These are phyloP conservation scores for Hermetia illucens DNA, from an alignment of 1,140 invertebrate species.

Conservation along the genomic window DNA sequence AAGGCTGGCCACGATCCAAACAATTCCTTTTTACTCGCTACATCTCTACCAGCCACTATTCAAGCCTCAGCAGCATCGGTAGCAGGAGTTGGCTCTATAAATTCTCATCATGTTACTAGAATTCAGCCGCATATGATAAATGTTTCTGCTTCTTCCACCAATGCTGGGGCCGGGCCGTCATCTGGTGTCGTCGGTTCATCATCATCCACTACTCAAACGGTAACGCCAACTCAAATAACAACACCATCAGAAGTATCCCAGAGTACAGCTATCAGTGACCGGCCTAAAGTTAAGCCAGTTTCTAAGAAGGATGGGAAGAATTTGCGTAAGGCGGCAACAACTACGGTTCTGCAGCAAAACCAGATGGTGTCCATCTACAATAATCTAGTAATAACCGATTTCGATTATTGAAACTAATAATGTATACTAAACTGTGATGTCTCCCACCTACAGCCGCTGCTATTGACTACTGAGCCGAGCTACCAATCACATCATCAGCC, in stretches of 20 bases:
- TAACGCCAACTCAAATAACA: slow-evolving; percentile 21
- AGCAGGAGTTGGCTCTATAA: no score
- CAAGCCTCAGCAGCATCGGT: not conserved
- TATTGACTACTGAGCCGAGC: not conserved
- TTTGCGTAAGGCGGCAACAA: slow-evolving; percentile 24
- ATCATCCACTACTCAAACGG: slow-evolving; percentile 6
- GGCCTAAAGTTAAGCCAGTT: slow-evolving; percentile 63
- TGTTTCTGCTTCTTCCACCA: no score
- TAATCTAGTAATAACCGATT: slow-evolving; percentile 17
- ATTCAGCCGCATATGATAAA: no score
- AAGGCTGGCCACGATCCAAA: no score
- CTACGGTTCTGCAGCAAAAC: slow-evolving; percentile 13
- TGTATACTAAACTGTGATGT: no score
- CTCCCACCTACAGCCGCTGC: not conserved
- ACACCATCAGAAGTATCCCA: slow-evolving; percentile 35
- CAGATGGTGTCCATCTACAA: slow-evolving; percentile 29
- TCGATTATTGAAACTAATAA: no score
- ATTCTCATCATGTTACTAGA: no score
- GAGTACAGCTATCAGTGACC: slow-evolving; percentile 61
- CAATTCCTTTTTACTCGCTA: not conserved
- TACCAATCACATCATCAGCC: not conserved
- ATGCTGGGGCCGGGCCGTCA: not conserved
- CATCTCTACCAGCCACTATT: not conserved
- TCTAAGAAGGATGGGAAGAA: slow-evolving; percentile 61
- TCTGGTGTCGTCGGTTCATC: not conserved